Base-by-base conservation (phyloP, 2,113 vertebrate species). In the Hypocryptadius cinnamomeus region DNA sequence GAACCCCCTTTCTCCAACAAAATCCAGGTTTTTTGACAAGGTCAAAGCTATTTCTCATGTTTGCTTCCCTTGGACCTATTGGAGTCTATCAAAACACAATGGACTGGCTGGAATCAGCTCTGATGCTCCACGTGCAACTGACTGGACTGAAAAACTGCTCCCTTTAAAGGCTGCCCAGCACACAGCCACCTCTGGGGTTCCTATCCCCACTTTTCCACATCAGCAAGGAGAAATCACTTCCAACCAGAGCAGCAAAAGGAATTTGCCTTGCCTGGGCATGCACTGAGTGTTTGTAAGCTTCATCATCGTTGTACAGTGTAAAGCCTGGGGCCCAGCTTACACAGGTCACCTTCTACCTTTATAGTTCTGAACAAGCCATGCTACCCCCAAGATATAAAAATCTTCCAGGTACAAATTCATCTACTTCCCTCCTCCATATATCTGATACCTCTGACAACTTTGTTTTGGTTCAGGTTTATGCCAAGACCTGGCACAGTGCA, bases 71-170 rank as follows among this genome's bases (percentile, higher is more conserved):
- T 69, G 23, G 76, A 28, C 27, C 30, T 86, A 3, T 9, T 64
- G 11, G 5, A 89, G 8, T 65, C 42, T 35, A 39, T 28, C n/a
- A 65, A 51, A 87, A 53, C 14, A 69, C 11, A 15, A 1, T 37
- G 48, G 40, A n/a, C 10, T 21, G 8, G 11, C 73, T 45, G 45
- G 71, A 37, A 56, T 51, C 17, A 89, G 13, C 47, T 56, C n/a
- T 72, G 76, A n/a, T 48, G 47, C 25, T 39, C 25, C 33, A 12
- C 0, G 0, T 50, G 10, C 17, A 53, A 50, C 13, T 35, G 35
- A 22, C 0, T 9, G 15, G 33, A 2, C 3, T 3, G 8, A 27
- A 27, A 27, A 74, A 8, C 15, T 12, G 6, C 4, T 24, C 8
- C 13, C 21, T 79, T 72, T 28, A 48, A 76, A 65, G 47, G 13